Base-by-base conservation (phyloP, 2,113 vertebrate genomes). In the Oreochromis spilurus region DNA sequence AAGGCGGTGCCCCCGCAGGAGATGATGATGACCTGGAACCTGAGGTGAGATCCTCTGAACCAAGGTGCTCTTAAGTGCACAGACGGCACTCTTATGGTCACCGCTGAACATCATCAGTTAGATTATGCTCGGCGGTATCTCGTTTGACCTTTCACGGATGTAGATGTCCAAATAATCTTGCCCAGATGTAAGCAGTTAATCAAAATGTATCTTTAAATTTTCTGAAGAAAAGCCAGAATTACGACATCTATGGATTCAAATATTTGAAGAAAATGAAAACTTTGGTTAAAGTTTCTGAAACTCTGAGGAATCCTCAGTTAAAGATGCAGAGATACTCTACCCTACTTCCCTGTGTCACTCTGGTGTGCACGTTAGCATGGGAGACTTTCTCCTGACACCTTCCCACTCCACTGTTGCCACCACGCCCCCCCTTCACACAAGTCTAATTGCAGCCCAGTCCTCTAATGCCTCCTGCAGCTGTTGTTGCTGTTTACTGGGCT, bases 1-100 rank as follows among this genome's bases (percentile, higher is more conserved):
- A 99, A 1, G 99, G 98, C 1, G 98, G 98, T 0, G 95, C 95
- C 7, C 96, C 96, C 0, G 97, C 97, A 21, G 97, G 95, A 54
- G 96, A 96, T 0, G 97, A 98, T 0, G 9, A 97, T 0, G 97
- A 97, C 1, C 95, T 89, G 24, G 97, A 97, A 0, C 93, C 84
- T 65, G 94, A 94, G 8, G 95, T 95, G 54, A 92, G 90, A 55
- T 57, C 9, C 31, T 17, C 40, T 75, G 7, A 9, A 3, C 17
- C 0, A 9, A 72, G 13, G 3, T 48, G 65, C 38, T 72, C 38
- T 43, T 5, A 70, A 43, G 38, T 4, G 11, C 38, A 17, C 7
- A 4, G 13, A 6, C 1, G 5, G 21, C 9, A 17, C 65, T 17
- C 9, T 6, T 45, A 0, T 1, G 7, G 12, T 8, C 65, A 26